Evolutionary conservation across 2,113 vertebrate species (phyloP), one percentile per base, ranked within the genome.

Genomic region (Struthidea cinerea): DNA sequence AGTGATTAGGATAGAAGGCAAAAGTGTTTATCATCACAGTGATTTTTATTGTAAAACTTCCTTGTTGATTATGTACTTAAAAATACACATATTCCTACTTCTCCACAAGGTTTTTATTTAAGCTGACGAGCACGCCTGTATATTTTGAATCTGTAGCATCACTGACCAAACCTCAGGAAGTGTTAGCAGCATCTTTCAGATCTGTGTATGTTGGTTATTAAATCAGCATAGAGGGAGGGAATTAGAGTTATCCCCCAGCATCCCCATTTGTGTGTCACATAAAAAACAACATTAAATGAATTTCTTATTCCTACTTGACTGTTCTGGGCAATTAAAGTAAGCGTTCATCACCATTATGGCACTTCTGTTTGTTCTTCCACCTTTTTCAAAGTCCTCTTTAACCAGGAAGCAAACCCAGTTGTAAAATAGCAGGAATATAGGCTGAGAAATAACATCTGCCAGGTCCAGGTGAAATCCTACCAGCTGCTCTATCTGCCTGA

Each of bases 321-420:
- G 33, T 70, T 91, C 33, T 1, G 1, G 47, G 39, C 74, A 75
- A 46, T 67, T 71, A 37, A 70, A 83, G 49, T n/a, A 53, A 90
- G 7, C 2, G 1, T 69, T 67, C 28, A 20, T 28, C 53, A 42
- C 60, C 0, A 0, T 67, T 64, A 39, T 2, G 12, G n/a, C 46
- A 37, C 63, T 56, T 46, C n/a, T 37, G 13, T 47, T 69, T 79
- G 35, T 67, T 76, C 64, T 49, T 77, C 30, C 18, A 35, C 13
- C 21, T 44, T 49, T 83, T 90, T n/a, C 64, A 27, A 46, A 91
- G 52, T 42, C 24, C 42, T 57, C n/a, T 79, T 89, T 39, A 79
- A 68, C 65, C 69, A 64, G 42, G 30, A 79, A 74, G 33, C 27
- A 84, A 80, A 70, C 17, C 16, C 39, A 28, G 9, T 47, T 30